A percentile compares a stretch with the other conserved stretches of the same genome.
Evolutionary conservation across 2,888 invertebrate species (phyloP).

Genomic region (Adelphocoris suturalis): DNA sequence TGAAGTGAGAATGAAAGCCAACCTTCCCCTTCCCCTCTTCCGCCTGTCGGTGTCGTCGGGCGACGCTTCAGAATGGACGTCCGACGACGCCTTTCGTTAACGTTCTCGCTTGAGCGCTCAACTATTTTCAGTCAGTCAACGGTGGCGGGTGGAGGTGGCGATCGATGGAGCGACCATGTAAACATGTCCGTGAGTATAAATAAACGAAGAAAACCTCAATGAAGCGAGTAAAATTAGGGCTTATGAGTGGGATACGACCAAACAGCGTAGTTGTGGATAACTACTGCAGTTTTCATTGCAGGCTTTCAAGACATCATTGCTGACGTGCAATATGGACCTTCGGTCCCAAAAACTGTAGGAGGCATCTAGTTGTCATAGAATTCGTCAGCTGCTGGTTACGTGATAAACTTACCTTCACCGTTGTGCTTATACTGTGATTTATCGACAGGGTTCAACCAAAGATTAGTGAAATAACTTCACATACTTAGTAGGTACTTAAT

Average conservation of each 20-base stretch:
- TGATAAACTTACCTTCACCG: too few relatives aligned
- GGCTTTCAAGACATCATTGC: too few relatives aligned
- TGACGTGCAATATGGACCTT: too few relatives aligned
- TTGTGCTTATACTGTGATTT: too few relatives aligned
- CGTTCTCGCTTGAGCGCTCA: not conserved
- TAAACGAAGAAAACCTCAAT: conserved; percentile 59
- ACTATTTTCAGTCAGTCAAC: conserved; percentile 58
- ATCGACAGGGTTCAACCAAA: too few relatives aligned
- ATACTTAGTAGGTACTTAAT: too few relatives aligned
- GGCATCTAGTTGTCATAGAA: too few relatives aligned
- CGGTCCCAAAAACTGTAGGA: too few relatives aligned
- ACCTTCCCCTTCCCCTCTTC: not conserved
- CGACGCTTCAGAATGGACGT: conserved; percentile 45
- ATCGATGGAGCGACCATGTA: conserved; percentile 49
- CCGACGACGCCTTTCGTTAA: conserved; percentile 6
- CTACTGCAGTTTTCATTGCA: too few relatives aligned
- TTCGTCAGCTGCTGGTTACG: too few relatives aligned
- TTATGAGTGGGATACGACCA: not conserved
- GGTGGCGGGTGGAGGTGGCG: not conserved
- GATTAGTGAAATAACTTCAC: too few relatives aligned
- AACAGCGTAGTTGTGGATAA: too few relatives aligned
- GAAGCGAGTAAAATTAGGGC: conserved; percentile 14
- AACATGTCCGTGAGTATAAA: conserved; percentile 58
- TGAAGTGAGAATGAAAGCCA: conserved; percentile 50
- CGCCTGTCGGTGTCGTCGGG: not conserved